Evolutionary conservation across 2,888 invertebrate genomes (phyloP), one percentile per base, ranked within the genome.

Genomic region (Rhorus exstirpatorius): DNA sequence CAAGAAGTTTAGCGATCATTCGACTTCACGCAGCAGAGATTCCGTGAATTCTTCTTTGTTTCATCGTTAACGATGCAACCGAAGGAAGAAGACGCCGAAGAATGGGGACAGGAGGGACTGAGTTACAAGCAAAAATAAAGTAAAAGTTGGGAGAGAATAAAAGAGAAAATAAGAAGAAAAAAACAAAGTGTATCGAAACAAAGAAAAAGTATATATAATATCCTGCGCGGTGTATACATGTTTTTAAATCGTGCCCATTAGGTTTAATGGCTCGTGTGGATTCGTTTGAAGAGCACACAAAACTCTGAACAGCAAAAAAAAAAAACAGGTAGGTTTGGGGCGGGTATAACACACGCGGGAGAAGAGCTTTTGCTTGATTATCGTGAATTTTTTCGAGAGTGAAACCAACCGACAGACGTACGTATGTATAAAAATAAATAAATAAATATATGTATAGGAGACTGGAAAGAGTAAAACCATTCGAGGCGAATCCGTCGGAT

Each of bases 351-450:
- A n/a, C n/a, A n/a, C n/a, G n/a, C n/a, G 7, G 24, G 21, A 14
- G 8, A 41, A 61, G 10, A 51, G 70, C 63, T 63, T 63, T 78
- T 35, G 77, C 53, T 78, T 70, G 70, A 78, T 78, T 77, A 78
- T 70, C 60, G 51, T 77, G 77, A 68, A 70, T 61, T 70, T 77
- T 68, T 46, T 44, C 60, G 67, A 70, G 68, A 77, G 68, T 44
- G 41, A 60, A 61, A 63, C 14, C 65, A n/a, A 26, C 24, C 4
- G 53, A 63, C 51, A 44, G 26, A 44, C 58, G 31, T 7, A 35
- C 24, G 2, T 12, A 24, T 24, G 12, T 2, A 35, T 35, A n/a
- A n/a, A 41, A 1, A 44, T 21, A 24, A 4, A 24, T 46, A 21
- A 21, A 21, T 21, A 21, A 8, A 21, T 12, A 21, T 51, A 10